Percentiles rank a stretch among this genome's conserved stretches.
These are phyloP conservation scores for Bos javanicus DNA, from an alignment of 2,113 vertebrate genomes.

Conservation along the genomic window DNA sequence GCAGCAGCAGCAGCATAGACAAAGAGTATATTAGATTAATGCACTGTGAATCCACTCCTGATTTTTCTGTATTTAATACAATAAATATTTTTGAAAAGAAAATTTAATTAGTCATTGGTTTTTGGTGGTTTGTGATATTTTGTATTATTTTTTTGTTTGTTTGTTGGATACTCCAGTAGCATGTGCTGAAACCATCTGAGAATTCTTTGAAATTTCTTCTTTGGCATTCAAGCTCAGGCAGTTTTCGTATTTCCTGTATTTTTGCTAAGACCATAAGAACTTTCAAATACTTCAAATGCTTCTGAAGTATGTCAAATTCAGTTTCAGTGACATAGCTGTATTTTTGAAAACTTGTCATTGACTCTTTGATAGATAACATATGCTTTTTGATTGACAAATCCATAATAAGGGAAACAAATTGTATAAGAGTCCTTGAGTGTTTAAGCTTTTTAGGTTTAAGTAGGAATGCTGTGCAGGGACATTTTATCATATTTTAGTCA, in stretches of 20 bases:
- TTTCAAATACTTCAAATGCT: conserved; percentile 7
- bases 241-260: background rate
- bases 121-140: background rate
- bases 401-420: background rate
- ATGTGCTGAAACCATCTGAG: background rate
- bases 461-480: background rate
- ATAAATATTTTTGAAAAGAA: background rate
- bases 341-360: background rate
- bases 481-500: background rate
- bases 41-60: background rate
- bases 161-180: background rate
- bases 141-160: background rate
- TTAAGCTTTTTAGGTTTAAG: background rate
- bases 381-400: background rate
- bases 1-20: background rate
- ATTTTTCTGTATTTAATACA: background rate
- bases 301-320: background rate
- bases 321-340: background rate
- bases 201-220: background rate
- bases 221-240: background rate
- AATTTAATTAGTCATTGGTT: background rate
- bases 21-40: background rate
- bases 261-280: background rate
- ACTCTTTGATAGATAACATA: background rate
- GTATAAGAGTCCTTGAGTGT: background rate